Evolutionary conservation across 2,113 vertebrate species (phyloP).

Genomic region (Clinocottus analis): DNA sequence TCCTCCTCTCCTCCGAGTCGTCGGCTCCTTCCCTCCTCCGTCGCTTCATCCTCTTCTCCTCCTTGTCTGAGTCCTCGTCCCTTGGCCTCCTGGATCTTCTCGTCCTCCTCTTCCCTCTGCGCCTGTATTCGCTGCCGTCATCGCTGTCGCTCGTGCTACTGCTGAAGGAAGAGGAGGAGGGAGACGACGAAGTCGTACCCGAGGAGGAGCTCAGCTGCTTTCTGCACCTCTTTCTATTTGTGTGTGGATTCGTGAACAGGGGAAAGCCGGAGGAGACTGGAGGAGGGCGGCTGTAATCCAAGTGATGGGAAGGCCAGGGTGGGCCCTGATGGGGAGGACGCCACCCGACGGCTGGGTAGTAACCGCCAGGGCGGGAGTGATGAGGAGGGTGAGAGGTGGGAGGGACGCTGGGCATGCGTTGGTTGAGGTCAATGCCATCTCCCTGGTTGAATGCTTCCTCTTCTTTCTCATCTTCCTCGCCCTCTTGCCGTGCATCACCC

Average conservation of each 20-base stretch:
- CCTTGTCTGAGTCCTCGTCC: conserved; percentile 46
- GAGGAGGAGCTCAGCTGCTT: conserved; percentile 67
- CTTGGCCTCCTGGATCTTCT: conserved; percentile 44
- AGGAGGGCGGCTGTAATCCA: conserved; percentile 43
- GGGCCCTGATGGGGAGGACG: conserved; percentile 47
- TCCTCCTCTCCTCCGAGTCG: conserved; percentile 60
- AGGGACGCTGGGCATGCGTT: not conserved
- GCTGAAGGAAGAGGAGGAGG: conserved; percentile 60
- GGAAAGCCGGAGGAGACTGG: conserved; percentile 8
- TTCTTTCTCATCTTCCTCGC: conserved; percentile 40
- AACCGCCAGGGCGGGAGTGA: conserved; percentile 28
- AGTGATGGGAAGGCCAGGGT: conserved; percentile 19
- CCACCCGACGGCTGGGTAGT: conserved; percentile 44
- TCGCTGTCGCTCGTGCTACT: conserved; percentile 64
- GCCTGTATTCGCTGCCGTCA: conserved; percentile 41
- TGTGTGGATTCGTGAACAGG: conserved; percentile 4
- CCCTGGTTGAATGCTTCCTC: not conserved
- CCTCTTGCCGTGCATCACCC: conserved; percentile 50
- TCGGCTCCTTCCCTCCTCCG: conserved; percentile 33
- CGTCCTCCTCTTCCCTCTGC: conserved; percentile 60
- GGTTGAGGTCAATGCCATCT: not conserved
- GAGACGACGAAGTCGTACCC: conserved; percentile 62
- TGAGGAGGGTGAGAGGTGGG: conserved; percentile 20
- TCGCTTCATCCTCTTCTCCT: conserved; percentile 52
- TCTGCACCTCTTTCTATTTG: conserved; percentile 48